phyloP scores from a whole-genome alignment of 2,888 invertebrate genomes.

The Callosobruchus maculatus region DNA sequence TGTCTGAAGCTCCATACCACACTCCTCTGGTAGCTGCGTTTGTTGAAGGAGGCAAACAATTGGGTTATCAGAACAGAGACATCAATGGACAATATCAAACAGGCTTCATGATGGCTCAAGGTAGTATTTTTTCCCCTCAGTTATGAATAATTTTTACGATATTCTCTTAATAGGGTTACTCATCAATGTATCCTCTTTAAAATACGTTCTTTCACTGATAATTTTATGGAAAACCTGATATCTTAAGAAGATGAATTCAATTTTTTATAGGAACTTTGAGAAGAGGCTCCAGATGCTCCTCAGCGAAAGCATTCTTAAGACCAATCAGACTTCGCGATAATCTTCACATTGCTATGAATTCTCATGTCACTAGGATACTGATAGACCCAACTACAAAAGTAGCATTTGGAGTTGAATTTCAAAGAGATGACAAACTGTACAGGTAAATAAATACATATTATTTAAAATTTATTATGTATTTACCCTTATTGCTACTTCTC shows the following conservation, averaged over 20 bases:
- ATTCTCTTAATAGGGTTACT: no score
- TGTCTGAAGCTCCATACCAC: slow-evolving; percentile 83
- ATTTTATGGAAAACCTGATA: background rate
- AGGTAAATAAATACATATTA: slow-evolving; percentile 9
- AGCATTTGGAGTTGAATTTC: slow-evolving; percentile 80
- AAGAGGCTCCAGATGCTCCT: slow-evolving; percentile 81
- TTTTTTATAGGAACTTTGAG: slow-evolving; percentile 59
- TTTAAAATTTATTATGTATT: no score
- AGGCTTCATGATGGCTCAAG: slow-evolving; percentile 88
- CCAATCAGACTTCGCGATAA: slow-evolving; percentile 78
- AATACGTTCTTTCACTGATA: no score
- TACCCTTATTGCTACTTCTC: no score
- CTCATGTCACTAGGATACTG: slow-evolving; percentile 73
- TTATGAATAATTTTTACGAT: no score
- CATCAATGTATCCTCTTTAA: no score
- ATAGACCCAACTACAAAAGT: slow-evolving; percentile 70
- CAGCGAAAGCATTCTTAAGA: slow-evolving; percentile 82
- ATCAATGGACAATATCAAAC: slow-evolving; percentile 83
- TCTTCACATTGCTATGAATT: slow-evolving; percentile 78
- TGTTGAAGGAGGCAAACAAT: slow-evolving; percentile 66
- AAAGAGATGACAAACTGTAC: slow-evolving; percentile 68
- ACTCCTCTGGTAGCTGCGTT: slow-evolving; percentile 78
- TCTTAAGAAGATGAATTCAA: slow-evolving; percentile 15
- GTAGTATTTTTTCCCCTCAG: no score
- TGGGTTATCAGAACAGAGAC: slow-evolving; percentile 80